Evolutionary conservation across 1,140 invertebrate species (phyloP).

Genomic region (Drosophila mayri): DNA sequence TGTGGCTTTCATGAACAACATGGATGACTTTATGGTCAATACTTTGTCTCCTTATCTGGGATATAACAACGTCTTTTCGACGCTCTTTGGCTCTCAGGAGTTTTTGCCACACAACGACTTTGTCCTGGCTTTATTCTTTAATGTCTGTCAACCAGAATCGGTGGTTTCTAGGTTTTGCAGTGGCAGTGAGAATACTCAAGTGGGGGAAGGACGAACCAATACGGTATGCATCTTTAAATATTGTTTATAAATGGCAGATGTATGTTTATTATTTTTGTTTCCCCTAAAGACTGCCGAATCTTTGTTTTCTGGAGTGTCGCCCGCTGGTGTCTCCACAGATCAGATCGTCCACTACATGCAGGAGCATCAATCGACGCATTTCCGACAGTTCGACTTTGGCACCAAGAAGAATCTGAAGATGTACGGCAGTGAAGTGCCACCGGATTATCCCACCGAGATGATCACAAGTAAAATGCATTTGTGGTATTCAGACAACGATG

Average conservation of each 20-base stretch:
- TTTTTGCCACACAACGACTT: slow-evolving; percentile 63
- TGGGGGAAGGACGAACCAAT: slow-evolving; percentile 22
- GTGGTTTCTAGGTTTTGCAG: slow-evolving; percentile 53
- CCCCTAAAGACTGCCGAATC: slow-evolving; percentile 86
- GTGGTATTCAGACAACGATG: slow-evolving; percentile 90
- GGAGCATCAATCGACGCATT: slow-evolving; percentile 85
- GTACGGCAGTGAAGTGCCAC: slow-evolving; percentile 85
- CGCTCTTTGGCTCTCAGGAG: slow-evolving; percentile 42
- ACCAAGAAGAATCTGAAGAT: slow-evolving; percentile 76
- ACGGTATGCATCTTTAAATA: slow-evolving; percentile 1
- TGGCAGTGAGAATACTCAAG: neutral
- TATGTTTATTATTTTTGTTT: neutral
- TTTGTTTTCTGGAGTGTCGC: slow-evolving; percentile 87
- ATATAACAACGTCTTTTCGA: slow-evolving; percentile 75
- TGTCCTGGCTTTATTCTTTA: slow-evolving; percentile 56
- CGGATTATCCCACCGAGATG: slow-evolving; percentile 85
- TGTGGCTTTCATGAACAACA: slow-evolving; percentile 72
- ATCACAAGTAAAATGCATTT: slow-evolving; percentile 86
- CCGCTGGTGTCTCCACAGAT: slow-evolving; percentile 90
- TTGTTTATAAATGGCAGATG: neutral
- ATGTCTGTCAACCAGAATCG: slow-evolving; percentile 85
- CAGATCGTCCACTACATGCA: slow-evolving; percentile 90
- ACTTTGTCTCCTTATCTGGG: slow-evolving; percentile 35
- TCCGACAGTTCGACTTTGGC: slow-evolving; percentile 84
- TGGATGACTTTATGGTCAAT: slow-evolving; percentile 34